These are phyloP conservation scores for Myioborus miniatus DNA, from an alignment of 2,797 vertebrate species.

Conservation along the genomic window DNA sequence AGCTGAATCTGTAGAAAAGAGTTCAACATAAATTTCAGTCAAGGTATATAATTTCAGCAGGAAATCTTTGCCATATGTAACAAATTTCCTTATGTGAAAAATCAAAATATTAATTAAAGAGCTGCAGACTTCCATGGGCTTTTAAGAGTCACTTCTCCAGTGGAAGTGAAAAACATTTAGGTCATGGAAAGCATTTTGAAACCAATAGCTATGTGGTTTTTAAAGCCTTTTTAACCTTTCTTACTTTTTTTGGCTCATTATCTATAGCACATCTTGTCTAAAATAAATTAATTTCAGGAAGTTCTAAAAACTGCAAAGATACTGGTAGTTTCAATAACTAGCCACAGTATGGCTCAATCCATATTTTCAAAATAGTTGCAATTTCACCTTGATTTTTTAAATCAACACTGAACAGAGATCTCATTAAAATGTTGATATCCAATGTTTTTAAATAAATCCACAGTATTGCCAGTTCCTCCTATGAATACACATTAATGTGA, in stretches of 20 bases:
- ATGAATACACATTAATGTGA: not conserved
- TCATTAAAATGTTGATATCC: not conserved
- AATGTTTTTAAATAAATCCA: not conserved
- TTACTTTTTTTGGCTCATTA: not conserved
- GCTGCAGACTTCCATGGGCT: not conserved
- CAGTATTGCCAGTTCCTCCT: not conserved
- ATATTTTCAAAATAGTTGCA: not conserved
- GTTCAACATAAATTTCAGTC: not conserved
- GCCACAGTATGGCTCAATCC: not conserved
- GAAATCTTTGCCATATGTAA: constrained; percentile 1
- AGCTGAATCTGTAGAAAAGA: constrained; percentile 9
- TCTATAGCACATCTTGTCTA: not conserved
- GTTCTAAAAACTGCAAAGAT: not conserved
- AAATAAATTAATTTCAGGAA: not conserved
- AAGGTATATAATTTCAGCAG: not conserved
- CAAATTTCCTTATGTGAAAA: not conserved
- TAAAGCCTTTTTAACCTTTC: not conserved
- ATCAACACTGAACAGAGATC: not conserved
- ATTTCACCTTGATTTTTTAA: not conserved
- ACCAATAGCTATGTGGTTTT: not conserved
- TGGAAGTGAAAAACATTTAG: not conserved
- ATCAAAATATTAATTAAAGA: constrained; percentile 14
- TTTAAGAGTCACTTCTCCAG: not conserved
- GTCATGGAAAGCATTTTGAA: not conserved
- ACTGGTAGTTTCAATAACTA: not conserved